Evolutionary conservation across 2,888 invertebrate species (phyloP), one percentile per base, ranked within the genome.

Genomic region (Lepidonotus clava): DNA sequence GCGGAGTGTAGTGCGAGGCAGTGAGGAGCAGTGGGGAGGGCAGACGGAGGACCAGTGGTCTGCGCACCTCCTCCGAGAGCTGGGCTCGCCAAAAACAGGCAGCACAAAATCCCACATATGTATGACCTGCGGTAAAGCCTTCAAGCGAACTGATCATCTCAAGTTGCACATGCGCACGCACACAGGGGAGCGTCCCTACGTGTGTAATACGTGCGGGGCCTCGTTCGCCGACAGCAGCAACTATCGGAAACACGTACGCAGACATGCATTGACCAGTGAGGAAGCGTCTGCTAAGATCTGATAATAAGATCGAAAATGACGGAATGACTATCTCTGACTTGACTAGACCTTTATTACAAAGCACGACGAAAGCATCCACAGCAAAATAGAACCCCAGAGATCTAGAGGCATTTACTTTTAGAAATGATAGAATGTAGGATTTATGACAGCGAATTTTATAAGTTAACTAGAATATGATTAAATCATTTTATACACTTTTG

Each of bases 161-260:
- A n/a, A 46, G 14, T 28, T 46, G 32, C 80, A 80, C 51, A 24
- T 80, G 46, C 80, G 80, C 0, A 80, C 80, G 11, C 80, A 80
- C 46, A 80, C 80, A 18, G 80, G 80, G 21, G 80, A 80, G 28
- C 14, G 46, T 5, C 80, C 80, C 14, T 80, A 46, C 46, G 11
- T n/a, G 1, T 80, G 80, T 46, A n/a, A 41, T 8, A 28, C 32
- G 41, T 80, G 80, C 21, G 46, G 32, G n/a, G 24, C 28, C 1
- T 18, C 46, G 0, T 80, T 80, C 24, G 41, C 80, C 28, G 80
- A 80, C 34, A 34, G 80, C 41, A 80, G 80, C 80, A 80, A 80
- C 46, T 18, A 24, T 14, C 21, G 46, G 80, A 80, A 80, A n/a
- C 80, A 80, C 28, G 46, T 46, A 34, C 14, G 41, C 6, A 41